Conservation (phyloP, 2,888 invertebrate genomes). For the Drosophila rellima region DNA sequence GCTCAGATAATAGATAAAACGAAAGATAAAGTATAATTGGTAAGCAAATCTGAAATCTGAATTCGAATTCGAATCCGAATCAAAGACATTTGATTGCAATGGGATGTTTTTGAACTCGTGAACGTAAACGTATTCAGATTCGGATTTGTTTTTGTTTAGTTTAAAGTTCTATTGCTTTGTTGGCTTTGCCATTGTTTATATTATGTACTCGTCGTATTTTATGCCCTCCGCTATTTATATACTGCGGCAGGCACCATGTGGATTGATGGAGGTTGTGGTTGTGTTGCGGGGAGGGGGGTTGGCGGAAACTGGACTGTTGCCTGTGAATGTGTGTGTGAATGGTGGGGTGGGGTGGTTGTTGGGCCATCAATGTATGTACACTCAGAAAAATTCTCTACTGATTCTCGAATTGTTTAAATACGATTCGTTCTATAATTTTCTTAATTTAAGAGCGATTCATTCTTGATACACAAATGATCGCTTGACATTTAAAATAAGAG, state of each 20-base stretch:
- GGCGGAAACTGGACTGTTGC: slow-evolving; percentile 6
- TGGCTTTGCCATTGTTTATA: slow-evolving; percentile 36
- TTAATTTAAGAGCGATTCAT: no score
- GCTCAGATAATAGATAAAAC: no score
- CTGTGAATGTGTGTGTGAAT: no score
- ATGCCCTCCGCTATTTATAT: slow-evolving; percentile 40
- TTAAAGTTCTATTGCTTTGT: slow-evolving; percentile 18
- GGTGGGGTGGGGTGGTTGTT: no score
- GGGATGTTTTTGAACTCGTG: not conserved
- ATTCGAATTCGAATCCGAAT: not conserved
- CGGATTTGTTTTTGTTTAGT: slow-evolving; percentile 11
- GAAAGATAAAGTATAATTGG: not conserved
- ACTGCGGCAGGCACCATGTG: slow-evolving; percentile 15
- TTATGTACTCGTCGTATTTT: slow-evolving; percentile 23
- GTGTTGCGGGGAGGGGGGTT: no score
- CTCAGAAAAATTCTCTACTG: no score
- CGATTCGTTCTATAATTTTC: no score
- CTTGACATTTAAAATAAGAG: no score
- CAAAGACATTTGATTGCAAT: not conserved
- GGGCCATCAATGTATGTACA: not conserved
- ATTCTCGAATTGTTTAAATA: no score
- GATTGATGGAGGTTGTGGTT: not conserved
- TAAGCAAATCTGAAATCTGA: not conserved
- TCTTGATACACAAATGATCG: no score
- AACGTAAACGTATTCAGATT: not conserved